Percentiles rank a stretch among this genome's conserved stretches.
Conservation (phyloP, 2,797 vertebrate species). For the Dallia pectoralis region DNA sequence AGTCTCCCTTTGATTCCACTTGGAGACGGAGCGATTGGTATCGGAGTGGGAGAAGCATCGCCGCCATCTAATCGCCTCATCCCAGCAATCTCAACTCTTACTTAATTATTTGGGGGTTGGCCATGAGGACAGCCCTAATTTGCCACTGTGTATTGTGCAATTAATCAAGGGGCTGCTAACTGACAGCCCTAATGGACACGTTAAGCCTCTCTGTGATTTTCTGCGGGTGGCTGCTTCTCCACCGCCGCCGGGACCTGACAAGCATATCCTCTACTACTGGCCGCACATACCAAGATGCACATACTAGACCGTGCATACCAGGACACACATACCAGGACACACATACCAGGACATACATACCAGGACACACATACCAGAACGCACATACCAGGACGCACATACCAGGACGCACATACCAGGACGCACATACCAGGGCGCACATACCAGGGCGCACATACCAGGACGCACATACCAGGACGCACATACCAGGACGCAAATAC, state of each 20-base stretch:
- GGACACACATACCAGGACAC: no score
- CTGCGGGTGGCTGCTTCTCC: conserved; percentile 57
- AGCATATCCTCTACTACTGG: conserved; percentile 61
- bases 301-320: no score
- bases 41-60: conserved; percentile 19
- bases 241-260: conserved; percentile 52
- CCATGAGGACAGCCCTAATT: conserved; percentile 68
- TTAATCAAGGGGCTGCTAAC: conserved; percentile 68
- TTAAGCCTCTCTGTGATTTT: conserved; percentile 65
- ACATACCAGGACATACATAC: no score
- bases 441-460: no score
- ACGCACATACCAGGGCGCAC: no score
- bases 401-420: no score
- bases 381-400: no score
- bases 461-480: no score
- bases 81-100: conserved; percentile 63
- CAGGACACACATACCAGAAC: no score
- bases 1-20: conserved; percentile 20
- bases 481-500: conserved; percentile 54
- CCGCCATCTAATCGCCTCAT: conserved; percentile 45
- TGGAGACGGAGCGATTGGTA: conserved; percentile 34
- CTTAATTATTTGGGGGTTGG: conserved; percentile 65
- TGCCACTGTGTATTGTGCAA: conserved; percentile 64
- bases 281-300: conserved; percentile 53
- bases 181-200: conserved; percentile 72